Base-by-base conservation (phyloP, 1,140 invertebrate genomes). In the Lasioglossum albipes region DNA sequence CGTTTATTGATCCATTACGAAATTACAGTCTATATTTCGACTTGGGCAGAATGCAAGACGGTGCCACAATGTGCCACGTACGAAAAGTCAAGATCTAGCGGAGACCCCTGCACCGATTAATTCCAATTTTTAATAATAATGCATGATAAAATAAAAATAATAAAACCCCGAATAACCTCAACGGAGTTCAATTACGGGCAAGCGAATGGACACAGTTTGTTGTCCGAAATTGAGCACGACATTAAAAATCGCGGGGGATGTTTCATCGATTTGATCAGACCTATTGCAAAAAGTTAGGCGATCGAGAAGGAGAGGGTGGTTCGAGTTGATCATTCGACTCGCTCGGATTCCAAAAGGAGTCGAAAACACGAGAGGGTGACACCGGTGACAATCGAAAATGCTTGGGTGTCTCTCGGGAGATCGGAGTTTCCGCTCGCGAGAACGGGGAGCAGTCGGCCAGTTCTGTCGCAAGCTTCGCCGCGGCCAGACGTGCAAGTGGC, bases 401-500 rank as follows among this genome's bases (percentile, higher is more conserved):
- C 72, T 79, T 52, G 52, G 45, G 77, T 59, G n/a, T n/a, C n/a
- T 41, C 42, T 65, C 69, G 59, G 49, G 77, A 79, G 64, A 59
- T 59, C 77, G 36, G 69, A 73, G 76, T 79, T 75, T 79, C 71
- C 49, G 31, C 27, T 59, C 16, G 70, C 52, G 18, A 49, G 45
- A 72, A 41, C 27, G 22, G 65, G 20, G 65, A 75, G 78, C 72
- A 75, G 78, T 75, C 52, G 52, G 79, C 82, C 89, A 92, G 90
- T 91, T 90, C 88, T 85, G 87, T 90, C 87, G 90, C 87, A 91
- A 90, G 89, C 89, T 90, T 90, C 84, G 89, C 82, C 85, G 90
- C 81, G 91, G 71, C 81, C 76, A 86, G 88, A 89, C 86, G 90
- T 83, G 77, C 74, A 71, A 86, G 79, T 83, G 57, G 82, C 82